Evolutionary conservation across 2,113 vertebrate species (phyloP).

Genomic region (Mionectes macconnelli): DNA sequence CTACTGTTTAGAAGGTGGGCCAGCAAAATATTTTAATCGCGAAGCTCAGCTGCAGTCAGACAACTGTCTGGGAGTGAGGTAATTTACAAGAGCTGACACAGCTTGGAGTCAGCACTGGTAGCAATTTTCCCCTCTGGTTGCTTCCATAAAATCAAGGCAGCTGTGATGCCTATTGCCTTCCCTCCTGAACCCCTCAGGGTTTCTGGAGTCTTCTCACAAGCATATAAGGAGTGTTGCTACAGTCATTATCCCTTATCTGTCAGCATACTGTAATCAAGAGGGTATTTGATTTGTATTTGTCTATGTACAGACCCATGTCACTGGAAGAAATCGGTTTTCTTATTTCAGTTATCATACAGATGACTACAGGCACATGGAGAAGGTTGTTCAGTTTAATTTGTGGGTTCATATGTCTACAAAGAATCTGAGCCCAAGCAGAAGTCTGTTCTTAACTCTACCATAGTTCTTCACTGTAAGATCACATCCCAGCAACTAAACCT

Average conservation of each 20-base stretch:
- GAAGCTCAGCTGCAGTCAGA: background rate
- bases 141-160: background rate
- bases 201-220: background rate
- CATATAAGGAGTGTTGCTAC: background rate
- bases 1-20: background rate
- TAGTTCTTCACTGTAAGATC: background rate
- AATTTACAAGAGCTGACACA: conserved; percentile 26
- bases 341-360: background rate
- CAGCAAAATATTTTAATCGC: background rate
- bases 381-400: background rate
- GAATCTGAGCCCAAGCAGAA: background rate
- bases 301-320: background rate
- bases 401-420: background rate
- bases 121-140: background rate
- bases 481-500: background rate
- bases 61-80: background rate
- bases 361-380: background rate
- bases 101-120: background rate
- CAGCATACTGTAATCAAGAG: background rate
- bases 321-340: background rate
- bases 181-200: background rate
- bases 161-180: background rate
- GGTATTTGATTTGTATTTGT: background rate
- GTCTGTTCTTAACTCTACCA: background rate
- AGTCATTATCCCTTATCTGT: background rate